These are phyloP conservation scores for Galago senegalensis DNA, from an alignment of 2,797 vertebrate genomes.

Conservation along the genomic window DNA sequence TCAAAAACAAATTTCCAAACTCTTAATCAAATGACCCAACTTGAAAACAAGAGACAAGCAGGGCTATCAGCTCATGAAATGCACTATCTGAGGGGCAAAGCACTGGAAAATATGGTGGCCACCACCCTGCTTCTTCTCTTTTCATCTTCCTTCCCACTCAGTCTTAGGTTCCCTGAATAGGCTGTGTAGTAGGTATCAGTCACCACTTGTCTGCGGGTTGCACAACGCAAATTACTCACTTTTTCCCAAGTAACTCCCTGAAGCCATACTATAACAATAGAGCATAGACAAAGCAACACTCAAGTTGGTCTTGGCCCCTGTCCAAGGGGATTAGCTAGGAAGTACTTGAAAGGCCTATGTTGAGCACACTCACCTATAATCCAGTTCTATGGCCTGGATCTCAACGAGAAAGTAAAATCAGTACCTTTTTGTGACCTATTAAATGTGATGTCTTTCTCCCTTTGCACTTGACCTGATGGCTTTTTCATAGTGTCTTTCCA, in stretches of 20 bases:
- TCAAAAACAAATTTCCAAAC: constrained; percentile 11
- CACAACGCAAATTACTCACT: not conserved
- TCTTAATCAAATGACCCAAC: not conserved
- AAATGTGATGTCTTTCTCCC: constrained; percentile 17
- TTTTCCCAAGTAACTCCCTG: not conserved
- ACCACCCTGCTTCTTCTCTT: not conserved
- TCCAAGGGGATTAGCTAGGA: constrained; percentile 37
- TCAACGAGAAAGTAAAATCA: constrained; percentile 52
- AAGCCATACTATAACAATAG: constrained; percentile 29
- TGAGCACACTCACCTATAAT: constrained; percentile 51
- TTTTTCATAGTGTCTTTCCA: not conserved
- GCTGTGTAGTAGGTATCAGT: not conserved
- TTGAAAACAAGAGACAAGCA: not conserved
- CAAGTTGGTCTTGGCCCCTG: not conserved
- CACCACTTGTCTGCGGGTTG: not conserved
- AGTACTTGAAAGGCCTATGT: constrained; percentile 26
- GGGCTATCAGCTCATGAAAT: not conserved
- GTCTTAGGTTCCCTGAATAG: not conserved
- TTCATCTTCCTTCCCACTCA: not conserved
- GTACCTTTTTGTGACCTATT: constrained; percentile 25
- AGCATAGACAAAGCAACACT: not conserved
- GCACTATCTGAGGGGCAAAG: not conserved
- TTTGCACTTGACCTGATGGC: not conserved
- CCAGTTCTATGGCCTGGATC: constrained; percentile 71
- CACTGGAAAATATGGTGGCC: not conserved